Conservation (phyloP, 2,888 invertebrate genomes). For the Phalangium opilio region DNA sequence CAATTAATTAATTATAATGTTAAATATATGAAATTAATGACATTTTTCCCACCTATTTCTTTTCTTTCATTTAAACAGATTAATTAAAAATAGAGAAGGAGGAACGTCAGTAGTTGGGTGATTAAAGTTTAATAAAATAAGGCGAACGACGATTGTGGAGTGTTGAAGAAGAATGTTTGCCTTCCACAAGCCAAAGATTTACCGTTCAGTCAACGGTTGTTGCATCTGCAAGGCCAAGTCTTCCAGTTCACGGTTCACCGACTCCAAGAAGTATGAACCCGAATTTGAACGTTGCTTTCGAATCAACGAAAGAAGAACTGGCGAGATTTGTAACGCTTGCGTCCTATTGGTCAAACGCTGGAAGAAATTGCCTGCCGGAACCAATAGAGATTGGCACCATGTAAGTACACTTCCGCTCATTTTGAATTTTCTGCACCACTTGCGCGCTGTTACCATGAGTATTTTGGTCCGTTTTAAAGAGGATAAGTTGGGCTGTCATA, state of each 20-base stretch:
- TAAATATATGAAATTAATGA: too few species aligned
- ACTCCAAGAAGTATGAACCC: conserved; percentile 64
- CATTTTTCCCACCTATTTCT: too few species aligned
- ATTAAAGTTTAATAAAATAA: too few species aligned
- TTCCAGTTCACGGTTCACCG: conserved; percentile 61
- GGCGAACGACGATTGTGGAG: too few species aligned
- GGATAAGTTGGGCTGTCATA: too few species aligned
- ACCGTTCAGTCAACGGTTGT: conserved; percentile 62
- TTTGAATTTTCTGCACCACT: too few species aligned
- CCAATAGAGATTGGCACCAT: conserved; percentile 58
- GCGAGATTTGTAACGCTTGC: conserved; percentile 75
- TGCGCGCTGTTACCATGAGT: too few species aligned
- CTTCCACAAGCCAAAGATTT: conserved; percentile 72
- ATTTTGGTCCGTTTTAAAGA: too few species aligned
- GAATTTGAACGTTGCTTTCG: conserved; percentile 66
- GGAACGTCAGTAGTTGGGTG: too few species aligned
- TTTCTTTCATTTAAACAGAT: too few species aligned
- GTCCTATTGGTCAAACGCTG: conserved; percentile 65
- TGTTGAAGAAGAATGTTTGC: conserved; percentile 47
- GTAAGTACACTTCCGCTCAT: conserved; percentile 39
- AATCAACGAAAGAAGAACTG: conserved; percentile 51
- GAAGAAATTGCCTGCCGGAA: conserved; percentile 56
- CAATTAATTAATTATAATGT: too few species aligned
- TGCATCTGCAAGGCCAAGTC: conserved; percentile 77
- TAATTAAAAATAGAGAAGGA: too few species aligned